phyloP scores from a whole-genome alignment of 2,113 vertebrate species.

The Chionodraco myersi region DNA sequence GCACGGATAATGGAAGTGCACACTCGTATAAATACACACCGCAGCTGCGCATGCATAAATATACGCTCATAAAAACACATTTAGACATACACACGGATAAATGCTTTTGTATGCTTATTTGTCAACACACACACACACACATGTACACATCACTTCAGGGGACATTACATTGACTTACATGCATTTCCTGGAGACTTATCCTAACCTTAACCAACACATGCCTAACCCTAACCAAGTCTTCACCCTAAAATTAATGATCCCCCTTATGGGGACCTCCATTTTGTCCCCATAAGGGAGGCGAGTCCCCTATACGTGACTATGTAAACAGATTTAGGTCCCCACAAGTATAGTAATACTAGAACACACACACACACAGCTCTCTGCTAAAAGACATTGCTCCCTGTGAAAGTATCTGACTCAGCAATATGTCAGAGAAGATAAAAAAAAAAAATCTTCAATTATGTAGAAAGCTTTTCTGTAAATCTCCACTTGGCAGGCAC shows the following conservation, averaged over 20 bases:
- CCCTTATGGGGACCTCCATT: too few relatives aligned
- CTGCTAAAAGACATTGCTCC: conserved; percentile 62
- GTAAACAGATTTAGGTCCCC: too few relatives aligned
- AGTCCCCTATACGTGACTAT: too few relatives aligned
- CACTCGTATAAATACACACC: neutral
- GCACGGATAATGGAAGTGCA: conserved; percentile 49
- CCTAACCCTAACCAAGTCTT: too few relatives aligned
- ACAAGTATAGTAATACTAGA: too few relatives aligned
- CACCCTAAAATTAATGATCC: too few relatives aligned
- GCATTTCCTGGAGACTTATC: too few relatives aligned
- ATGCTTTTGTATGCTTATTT: conserved; percentile 20
- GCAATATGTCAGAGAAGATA: conserved; percentile 69
- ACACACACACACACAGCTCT: conserved; percentile 23
- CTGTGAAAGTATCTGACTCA: conserved; percentile 76
- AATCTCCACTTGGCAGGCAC: conserved; percentile 74
- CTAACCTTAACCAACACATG: too few relatives aligned
- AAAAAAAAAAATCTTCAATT: conserved; percentile 79
- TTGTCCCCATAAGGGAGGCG: too few relatives aligned
- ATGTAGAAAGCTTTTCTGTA: conserved; percentile 83
- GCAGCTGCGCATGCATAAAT: neutral
- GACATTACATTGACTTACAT: too few relatives aligned
- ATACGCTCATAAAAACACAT: conserved; percentile 1
- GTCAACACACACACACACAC: neutral
- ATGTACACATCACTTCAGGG: too few relatives aligned
- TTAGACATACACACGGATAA: neutral